Percentiles rank a stretch among this genome's conserved stretches.
Conservation (phyloP, 2,113 vertebrate genomes). For the Lepus europaeus region DNA sequence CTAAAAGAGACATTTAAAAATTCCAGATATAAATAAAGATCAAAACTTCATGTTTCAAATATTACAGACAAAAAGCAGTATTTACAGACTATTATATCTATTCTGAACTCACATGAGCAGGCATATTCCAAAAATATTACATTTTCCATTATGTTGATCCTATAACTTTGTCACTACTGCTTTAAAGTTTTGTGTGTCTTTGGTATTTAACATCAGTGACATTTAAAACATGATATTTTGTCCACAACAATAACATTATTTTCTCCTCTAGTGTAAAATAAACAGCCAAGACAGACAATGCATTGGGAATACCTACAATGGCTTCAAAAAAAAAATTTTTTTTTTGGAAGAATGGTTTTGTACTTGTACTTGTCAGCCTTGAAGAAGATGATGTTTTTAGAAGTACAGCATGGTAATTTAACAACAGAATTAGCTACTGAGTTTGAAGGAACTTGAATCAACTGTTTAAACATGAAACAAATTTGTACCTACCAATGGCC, state of each 20-base stretch:
- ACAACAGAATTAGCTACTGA: not conserved
- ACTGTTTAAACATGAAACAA: conserved; percentile 6
- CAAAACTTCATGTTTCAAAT: not conserved
- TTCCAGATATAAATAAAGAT: not conserved
- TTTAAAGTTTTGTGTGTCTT: conserved; percentile 42
- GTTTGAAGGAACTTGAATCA: conserved; percentile 7
- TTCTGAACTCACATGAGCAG: conserved; percentile 36
- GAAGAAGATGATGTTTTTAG: conserved; percentile 35
- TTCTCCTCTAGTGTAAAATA: conserved; percentile 39
- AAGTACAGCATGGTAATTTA: not conserved
- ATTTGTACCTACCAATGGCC: not conserved
- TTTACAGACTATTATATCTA: not conserved
- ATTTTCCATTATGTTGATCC: not conserved
- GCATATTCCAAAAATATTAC: conserved; percentile 39
- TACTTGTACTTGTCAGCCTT: not conserved
- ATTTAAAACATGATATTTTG: conserved; percentile 38
- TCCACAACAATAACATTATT: conserved; percentile 19
- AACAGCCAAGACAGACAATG: conserved; percentile 12
- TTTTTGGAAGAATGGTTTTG: conserved; percentile 11
- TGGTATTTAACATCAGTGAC: conserved; percentile 45
- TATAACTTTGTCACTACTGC: not conserved
- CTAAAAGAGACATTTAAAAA: not conserved
- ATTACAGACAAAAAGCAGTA: not conserved
- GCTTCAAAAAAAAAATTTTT: not conserved
- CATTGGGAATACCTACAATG: not conserved